Evolutionary conservation across 2,888 invertebrate species (phyloP).

Genomic region (Parnassius glacialis): DNA sequence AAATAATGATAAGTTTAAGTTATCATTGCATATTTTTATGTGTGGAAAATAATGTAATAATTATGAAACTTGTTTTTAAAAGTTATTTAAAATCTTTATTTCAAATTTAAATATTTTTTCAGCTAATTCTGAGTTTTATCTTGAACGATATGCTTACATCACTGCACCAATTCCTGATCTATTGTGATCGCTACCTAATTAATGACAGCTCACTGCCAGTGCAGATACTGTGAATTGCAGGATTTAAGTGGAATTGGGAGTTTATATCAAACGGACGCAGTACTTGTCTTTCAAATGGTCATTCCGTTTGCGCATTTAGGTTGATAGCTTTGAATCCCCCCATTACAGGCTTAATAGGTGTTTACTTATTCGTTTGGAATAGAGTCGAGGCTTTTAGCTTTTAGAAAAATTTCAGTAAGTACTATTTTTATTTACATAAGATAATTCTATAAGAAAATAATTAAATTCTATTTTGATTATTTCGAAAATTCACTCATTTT

Average conservation of each 20-base stretch:
- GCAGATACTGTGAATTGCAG: constrained; percentile 27
- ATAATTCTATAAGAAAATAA: too few species aligned
- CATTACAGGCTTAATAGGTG: constrained; percentile 17
- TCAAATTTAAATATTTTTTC: neutral
- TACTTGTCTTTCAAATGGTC: constrained; percentile 28
- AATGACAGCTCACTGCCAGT: constrained; percentile 27
- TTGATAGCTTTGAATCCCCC: constrained; percentile 20
- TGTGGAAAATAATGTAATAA: too few species aligned
- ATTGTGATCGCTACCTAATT: constrained; percentile 26
- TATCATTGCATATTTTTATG: too few species aligned
- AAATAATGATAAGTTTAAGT: too few species aligned
- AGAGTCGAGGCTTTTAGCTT: neutral
- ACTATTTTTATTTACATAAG: too few species aligned
- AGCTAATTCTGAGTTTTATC: constrained; percentile 1
- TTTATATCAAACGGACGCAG: constrained; percentile 26
- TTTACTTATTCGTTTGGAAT: constrained; percentile 13
- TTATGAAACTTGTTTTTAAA: neutral
- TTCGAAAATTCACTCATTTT: too few species aligned
- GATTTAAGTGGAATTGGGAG: constrained; percentile 27
- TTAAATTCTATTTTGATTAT: too few species aligned
- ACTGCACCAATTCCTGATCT: constrained; percentile 24
- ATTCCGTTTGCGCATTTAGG: constrained; percentile 27
- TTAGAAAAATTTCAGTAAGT: too few species aligned
- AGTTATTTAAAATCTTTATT: too few species aligned
- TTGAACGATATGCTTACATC: constrained; percentile 15